Conservation (phyloP, 2,113 vertebrate species). For the Sorex araneus region DNA sequence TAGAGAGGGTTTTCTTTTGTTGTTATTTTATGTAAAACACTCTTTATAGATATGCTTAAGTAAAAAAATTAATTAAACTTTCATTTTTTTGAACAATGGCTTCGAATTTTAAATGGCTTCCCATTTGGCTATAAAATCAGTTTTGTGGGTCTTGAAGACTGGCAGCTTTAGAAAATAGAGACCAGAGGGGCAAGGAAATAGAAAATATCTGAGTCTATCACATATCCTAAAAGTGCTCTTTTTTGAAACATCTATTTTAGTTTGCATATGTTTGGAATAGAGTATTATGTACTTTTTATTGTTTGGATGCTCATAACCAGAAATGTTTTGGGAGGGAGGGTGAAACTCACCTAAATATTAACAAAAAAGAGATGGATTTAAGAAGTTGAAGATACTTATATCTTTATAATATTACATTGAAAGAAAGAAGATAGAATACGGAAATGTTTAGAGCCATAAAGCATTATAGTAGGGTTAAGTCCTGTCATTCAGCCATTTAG, state of each 20-base stretch:
- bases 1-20: neutral
- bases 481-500: neutral
- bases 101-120: neutral
- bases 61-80: neutral
- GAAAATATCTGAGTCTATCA: neutral
- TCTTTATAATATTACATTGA: neutral
- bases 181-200: neutral
- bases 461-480: neutral
- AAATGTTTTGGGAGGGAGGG: neutral
- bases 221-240: neutral
- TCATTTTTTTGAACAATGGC: neutral
- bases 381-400: neutral
- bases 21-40: neutral
- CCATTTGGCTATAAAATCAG: slow-evolving; percentile 11
- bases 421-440: slow-evolving; percentile 1
- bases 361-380: neutral
- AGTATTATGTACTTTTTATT: neutral
- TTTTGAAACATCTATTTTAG: slow-evolving; percentile 38
- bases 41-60: neutral
- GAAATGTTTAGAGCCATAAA: neutral
- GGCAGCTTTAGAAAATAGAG: neutral
- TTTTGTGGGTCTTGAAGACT: neutral
- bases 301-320: neutral
- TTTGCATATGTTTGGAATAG: neutral
- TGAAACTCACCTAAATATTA: neutral